A percentile compares a stretch with the other conserved stretches of the same genome.
Conservation (phyloP, 2,888 invertebrate genomes). For the Ophion costatus region DNA sequence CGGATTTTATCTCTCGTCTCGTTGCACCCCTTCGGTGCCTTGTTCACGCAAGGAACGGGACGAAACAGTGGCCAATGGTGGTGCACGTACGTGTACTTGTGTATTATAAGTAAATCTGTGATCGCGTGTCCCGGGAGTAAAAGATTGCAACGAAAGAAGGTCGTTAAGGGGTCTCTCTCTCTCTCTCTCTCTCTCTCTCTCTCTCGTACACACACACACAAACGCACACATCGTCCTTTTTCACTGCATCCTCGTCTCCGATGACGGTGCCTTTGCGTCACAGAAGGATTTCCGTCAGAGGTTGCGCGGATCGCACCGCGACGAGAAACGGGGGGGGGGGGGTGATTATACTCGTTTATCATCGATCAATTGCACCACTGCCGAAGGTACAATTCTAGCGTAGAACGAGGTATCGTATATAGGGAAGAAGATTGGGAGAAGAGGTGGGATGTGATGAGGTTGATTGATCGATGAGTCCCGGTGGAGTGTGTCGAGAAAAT, state of each 20-base stretch:
- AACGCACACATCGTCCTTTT: background rate
- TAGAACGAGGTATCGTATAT: background rate
- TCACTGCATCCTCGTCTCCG: background rate
- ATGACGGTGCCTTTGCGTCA: slow-evolving; percentile 25
- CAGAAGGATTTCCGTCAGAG: slow-evolving; percentile 33
- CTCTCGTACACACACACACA: too few species aligned
- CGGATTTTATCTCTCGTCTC: background rate
- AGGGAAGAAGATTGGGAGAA: slow-evolving; percentile 5
- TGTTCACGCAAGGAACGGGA: slow-evolving; percentile 15
- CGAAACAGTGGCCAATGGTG: slow-evolving; percentile 15
- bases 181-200: slow-evolving; percentile 3
- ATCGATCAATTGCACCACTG: slow-evolving; percentile 77
- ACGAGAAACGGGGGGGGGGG: slow-evolving; percentile 72
- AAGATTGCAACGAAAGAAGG: slow-evolving; percentile 37
- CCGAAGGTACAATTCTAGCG: background rate
- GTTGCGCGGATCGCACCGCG: slow-evolving; percentile 30
- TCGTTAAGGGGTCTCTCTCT: slow-evolving; percentile 47
- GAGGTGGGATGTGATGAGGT: slow-evolving; percentile 55
- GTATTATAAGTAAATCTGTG: background rate
- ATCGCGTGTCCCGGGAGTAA: slow-evolving; percentile 21
- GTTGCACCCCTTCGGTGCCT: background rate
- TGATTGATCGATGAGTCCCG: slow-evolving; percentile 63
- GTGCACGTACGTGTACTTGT: background rate
- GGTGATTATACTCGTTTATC: slow-evolving; percentile 75
- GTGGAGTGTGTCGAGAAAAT: slow-evolving; percentile 46